Evolutionary conservation across 2,113 vertebrate genomes (phyloP).

Genomic region (Gopherus evgoodei): DNA sequence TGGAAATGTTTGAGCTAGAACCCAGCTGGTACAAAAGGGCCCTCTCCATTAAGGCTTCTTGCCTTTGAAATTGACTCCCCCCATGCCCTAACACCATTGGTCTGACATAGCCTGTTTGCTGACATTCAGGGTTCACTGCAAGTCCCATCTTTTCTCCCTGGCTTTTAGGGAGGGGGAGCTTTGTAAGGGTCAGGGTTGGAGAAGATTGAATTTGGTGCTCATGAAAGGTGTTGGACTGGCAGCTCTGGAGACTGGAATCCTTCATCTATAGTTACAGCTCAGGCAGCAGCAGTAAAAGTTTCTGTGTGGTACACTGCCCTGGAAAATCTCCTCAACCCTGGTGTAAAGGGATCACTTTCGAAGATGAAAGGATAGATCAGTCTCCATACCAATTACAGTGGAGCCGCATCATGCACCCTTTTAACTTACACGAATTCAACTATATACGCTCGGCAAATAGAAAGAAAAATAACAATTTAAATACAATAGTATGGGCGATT

Average conservation of each 20-base stretch:
- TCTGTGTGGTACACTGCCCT: neutral
- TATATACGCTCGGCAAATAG: no score
- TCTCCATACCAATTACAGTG: neutral
- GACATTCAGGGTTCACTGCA: neutral
- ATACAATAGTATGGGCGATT: no score
- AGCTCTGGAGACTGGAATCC: neutral
- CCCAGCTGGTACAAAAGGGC: neutral
- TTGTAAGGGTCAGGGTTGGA: neutral
- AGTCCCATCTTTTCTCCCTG: neutral
- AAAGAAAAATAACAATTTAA: no score
- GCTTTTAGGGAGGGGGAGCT: neutral
- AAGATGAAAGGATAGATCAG: neutral
- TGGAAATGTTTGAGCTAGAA: fast-evolving
- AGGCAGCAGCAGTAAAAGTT: neutral
- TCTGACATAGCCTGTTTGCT: neutral
- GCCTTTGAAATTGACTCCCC: neutral
- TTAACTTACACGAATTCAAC: no score
- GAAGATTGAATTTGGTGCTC: neutral
- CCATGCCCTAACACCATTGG: neutral
- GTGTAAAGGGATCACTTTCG: neutral
- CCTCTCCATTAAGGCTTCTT: neutral
- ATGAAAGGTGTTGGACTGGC: neutral
- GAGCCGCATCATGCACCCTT: no score
- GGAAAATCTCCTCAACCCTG: neutral
- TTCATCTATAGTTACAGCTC: neutral